Conservation (phyloP, 2,797 vertebrate species). For the Trichosurus vulpecula region DNA sequence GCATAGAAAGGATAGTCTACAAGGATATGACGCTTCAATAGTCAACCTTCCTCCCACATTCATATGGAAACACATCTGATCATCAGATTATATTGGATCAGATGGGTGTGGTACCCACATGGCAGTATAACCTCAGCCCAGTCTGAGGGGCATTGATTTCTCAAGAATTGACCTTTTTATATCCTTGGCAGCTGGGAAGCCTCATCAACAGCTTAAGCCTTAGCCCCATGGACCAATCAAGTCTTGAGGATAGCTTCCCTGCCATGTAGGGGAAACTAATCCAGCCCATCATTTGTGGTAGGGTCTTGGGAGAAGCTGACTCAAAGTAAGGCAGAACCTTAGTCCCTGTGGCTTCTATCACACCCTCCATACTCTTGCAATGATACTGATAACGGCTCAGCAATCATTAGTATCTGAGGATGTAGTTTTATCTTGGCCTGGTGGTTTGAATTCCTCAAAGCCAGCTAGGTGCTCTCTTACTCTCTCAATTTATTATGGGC, state of each 20-base stretch:
- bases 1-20: background rate
- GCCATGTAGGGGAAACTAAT: background rate
- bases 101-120: background rate
- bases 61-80: background rate
- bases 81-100: background rate
- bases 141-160: background rate
- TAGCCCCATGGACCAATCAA: background rate
- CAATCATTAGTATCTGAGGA: background rate
- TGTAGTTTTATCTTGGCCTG: background rate
- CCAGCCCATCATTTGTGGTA: background rate
- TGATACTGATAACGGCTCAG: background rate
- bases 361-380: background rate
- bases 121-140: background rate
- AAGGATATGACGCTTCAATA: background rate
- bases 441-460: background rate
- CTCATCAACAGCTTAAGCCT: background rate
- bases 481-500: background rate
- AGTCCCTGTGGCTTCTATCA: background rate
- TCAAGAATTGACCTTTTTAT: background rate
- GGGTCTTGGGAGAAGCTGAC: background rate
- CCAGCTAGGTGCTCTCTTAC: background rate
- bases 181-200: background rate
- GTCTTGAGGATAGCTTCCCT: background rate
- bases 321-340: background rate
- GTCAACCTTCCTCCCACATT: background rate